These are phyloP conservation scores for Seira sanloemensis DNA, from an alignment of 2,888 invertebrate genomes.

Conservation along the genomic window DNA sequence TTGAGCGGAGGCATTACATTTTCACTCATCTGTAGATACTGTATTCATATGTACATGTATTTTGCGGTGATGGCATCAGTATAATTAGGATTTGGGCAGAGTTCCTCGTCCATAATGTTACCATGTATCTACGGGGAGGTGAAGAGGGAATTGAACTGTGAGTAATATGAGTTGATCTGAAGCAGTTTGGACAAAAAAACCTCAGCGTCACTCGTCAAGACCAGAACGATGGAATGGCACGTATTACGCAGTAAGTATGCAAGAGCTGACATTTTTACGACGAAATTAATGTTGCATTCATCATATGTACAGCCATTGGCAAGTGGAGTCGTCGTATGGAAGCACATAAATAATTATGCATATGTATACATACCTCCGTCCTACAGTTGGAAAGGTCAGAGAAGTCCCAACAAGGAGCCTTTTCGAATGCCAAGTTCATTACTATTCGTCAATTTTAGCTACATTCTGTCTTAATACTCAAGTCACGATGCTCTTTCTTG, in stretches of 20 bases:
- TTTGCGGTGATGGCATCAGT: neutral
- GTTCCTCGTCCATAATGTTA: neutral
- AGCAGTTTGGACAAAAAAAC: neutral
- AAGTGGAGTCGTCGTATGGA: no score
- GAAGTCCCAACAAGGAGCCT: no score
- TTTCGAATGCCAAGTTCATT: no score
- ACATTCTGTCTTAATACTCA: no score
- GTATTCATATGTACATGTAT: neutral
- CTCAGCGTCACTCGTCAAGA: neutral
- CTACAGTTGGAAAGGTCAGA: no score
- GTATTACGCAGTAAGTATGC: neutral
- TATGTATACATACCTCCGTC: no score
- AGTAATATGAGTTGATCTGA: neutral
- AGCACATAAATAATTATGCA: no score
- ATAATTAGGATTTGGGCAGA: neutral
- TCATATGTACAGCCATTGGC: no score
- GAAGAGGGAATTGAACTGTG: neutral
- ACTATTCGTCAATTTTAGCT: no score
- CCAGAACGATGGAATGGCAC: neutral
- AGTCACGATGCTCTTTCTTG: no score
- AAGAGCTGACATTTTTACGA: neutral
- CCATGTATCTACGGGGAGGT: neutral
- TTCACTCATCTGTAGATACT: neutral
- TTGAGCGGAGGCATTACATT: neutral
- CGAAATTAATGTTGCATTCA: no score